Base-by-base conservation (phyloP, 1,140 invertebrate genomes). In the Hypsibius dujardini region DNA sequence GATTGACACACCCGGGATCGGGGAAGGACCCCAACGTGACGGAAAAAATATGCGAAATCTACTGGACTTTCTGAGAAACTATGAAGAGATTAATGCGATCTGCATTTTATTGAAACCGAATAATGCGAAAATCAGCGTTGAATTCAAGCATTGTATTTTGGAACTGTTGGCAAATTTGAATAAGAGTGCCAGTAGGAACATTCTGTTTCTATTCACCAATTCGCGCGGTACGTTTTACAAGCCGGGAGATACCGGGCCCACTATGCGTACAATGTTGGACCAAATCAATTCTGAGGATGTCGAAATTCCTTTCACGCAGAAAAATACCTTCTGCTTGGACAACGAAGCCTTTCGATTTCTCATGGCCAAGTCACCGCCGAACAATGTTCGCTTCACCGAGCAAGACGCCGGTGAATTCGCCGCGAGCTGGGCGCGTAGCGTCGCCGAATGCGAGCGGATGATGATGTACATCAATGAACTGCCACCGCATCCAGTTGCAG, bases 1-100 rank as follows among this genome's bases (percentile, higher is more conserved):
- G 1, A 77, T 78, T 59, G 77, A 78, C 69, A 77, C 76, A 1
- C 77, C 77, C 0, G 77, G 77, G 45, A 76, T 78, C 62, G 77
- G 76, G 0, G 76, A 78, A 47, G 76, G 77, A 2, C 28, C 74
- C 1, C 72, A 74, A 1, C 70, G 76, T 60, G 77, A 78, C 47
- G 73, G 74, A 47, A 71, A 70, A 59, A 78, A 78, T 71, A 76
- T 77, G 47, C 69, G 74, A n/a, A 70, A 70, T 2, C 77, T 78
- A 42, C 59, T 77, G 0, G 56, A 46, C 14, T 70, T 59, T 56
- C 28, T 77, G 2, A 42, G 70, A 7, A 1, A 69, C 46, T 71
- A 74, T 12, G 70, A 75, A 40, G 70, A 75, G 47, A 1, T 77
- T 0, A 74, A 77, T 70, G 77, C 74, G 7, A 75, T 75, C 40